Evolutionary conservation across 2,888 invertebrate species (phyloP).

Genomic region (Yponomeuta cagnagella): DNA sequence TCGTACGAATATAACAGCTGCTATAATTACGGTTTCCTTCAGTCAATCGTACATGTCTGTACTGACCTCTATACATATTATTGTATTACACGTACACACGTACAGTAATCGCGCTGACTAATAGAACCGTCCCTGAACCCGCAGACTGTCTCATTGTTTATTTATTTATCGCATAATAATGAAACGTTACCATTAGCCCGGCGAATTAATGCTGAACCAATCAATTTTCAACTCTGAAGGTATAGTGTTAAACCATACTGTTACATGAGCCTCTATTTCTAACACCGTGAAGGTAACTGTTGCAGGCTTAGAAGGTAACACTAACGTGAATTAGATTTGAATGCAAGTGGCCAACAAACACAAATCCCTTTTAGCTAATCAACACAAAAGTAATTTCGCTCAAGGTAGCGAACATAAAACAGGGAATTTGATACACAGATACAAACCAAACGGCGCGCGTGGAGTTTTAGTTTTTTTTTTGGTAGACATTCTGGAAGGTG

Average conservation of each 20-base stretch:
- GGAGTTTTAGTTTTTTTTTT: no score
- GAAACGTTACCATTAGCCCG: background rate
- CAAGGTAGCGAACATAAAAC: background rate
- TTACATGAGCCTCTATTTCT: background rate
- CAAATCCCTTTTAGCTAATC: conserved; percentile 1
- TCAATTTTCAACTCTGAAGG: background rate
- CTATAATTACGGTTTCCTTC: background rate
- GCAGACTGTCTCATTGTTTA: conserved; percentile 13
- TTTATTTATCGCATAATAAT: conserved; percentile 11
- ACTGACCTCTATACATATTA: conserved; percentile 1
- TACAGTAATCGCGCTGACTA: conserved; percentile 7
- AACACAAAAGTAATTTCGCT: background rate
- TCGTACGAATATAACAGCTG: background rate
- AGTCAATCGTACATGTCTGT: background rate
- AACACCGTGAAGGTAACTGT: background rate
- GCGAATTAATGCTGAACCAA: conserved; percentile 5
- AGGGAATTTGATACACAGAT: background rate
- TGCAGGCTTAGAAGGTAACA: background rate
- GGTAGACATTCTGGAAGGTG: no score
- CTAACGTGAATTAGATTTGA: background rate
- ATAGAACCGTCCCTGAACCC: conserved; percentile 8
- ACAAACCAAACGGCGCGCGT: no score
- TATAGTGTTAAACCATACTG: background rate
- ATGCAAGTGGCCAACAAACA: background rate
- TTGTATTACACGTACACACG: background rate